These are phyloP conservation scores for Mustela lutreola DNA, from an alignment of 2,113 vertebrate genomes.

Conservation along the genomic window DNA sequence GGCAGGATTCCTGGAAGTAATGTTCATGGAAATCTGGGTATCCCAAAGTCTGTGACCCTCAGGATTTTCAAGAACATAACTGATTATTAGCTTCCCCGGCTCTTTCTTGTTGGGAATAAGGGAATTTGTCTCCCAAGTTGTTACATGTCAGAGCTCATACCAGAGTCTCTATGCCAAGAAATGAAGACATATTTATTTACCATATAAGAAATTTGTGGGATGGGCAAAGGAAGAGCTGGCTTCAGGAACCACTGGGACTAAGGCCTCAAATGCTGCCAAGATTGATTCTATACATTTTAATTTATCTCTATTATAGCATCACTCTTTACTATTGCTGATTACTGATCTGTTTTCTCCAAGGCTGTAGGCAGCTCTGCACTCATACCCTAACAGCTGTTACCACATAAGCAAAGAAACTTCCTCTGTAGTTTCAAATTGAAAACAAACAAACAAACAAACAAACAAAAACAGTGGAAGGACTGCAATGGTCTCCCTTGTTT, in stretches of 20 bases:
- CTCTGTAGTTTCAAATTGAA: background rate
- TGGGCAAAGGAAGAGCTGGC: background rate
- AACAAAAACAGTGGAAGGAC: too few relatives aligned
- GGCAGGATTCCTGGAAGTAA: background rate
- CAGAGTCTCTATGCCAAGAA: background rate
- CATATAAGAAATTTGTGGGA: background rate
- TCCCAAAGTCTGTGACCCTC: background rate
- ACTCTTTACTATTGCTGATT: background rate
- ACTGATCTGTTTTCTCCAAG: background rate
- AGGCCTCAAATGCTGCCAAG: background rate
- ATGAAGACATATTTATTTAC: background rate
- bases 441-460: too few relatives aligned
- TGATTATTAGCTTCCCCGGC: background rate
- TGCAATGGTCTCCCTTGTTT: background rate
- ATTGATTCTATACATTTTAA: too few relatives aligned
- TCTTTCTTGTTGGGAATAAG: background rate
- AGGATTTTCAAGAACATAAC: background rate
- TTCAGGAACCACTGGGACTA: background rate
- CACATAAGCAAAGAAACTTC: background rate
- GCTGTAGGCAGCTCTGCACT: background rate
- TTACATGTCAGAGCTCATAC: background rate
- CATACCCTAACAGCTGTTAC: background rate
- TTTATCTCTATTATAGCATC: background rate
- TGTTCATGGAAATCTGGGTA: background rate
- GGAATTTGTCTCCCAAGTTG: background rate